These are phyloP conservation scores for Xenentodon cancila DNA, from an alignment of 2,797 vertebrate species.

Conservation along the genomic window DNA sequence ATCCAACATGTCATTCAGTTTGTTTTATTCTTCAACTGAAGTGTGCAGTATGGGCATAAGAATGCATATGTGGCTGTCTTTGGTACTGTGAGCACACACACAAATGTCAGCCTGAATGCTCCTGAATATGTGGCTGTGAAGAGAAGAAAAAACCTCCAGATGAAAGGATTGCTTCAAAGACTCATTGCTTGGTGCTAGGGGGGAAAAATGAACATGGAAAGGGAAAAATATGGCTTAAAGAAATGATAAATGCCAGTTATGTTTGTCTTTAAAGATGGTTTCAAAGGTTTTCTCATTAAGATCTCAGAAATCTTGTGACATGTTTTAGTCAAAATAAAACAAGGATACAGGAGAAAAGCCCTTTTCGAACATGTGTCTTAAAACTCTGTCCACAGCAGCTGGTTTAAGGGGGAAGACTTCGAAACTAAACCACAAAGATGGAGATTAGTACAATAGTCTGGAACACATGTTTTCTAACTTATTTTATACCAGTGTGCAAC, in stretches of 20 bases:
- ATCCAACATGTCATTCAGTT: slow-evolving; percentile 53
- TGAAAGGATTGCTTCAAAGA: slow-evolving; percentile 43
- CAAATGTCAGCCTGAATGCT: slow-evolving; percentile 25
- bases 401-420: too few species aligned
- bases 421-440: neutral
- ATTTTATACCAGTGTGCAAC: too few species aligned
- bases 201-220: neutral
- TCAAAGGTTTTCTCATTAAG: slow-evolving; percentile 33
- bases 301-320: slow-evolving; percentile 8
- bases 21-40: slow-evolving; percentile 39
- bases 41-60: slow-evolving; percentile 3
- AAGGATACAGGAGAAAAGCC: slow-evolving; percentile 6
- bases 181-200: neutral
- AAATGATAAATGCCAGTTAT: slow-evolving; percentile 34
- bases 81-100: slow-evolving; percentile 16
- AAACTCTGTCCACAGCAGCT: too few species aligned
- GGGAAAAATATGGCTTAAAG: slow-evolving; percentile 17
- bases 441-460: too few species aligned
- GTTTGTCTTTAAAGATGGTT: slow-evolving; percentile 29
- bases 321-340: slow-evolving; percentile 14
- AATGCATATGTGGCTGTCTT: slow-evolving; percentile 4
- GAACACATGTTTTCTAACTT: too few species aligned
- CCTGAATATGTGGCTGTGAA: slow-evolving; percentile 13
- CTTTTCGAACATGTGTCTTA: too few species aligned
- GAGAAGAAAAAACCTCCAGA: slow-evolving; percentile 37